Evolutionary conservation across 2,888 invertebrate species (phyloP).

Genomic region (Limenitis camilla): DNA sequence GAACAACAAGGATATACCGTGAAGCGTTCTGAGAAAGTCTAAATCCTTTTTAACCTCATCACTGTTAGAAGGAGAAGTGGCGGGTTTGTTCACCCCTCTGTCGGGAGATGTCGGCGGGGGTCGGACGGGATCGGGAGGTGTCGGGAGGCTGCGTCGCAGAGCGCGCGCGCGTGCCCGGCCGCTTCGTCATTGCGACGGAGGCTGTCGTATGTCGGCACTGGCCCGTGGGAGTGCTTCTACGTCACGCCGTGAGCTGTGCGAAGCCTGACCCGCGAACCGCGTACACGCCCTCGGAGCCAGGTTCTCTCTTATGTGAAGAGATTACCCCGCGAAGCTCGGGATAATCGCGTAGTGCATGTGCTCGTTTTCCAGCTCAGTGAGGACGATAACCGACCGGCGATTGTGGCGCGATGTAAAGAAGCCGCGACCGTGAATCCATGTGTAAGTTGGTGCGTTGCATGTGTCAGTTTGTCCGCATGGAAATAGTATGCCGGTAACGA

Average conservation of each 20-base stretch:
- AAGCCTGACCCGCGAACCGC: conserved; percentile 40
- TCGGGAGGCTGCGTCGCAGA: conserved; percentile 65
- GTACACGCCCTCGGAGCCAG: conserved; percentile 33
- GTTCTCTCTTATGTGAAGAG: conserved; percentile 28
- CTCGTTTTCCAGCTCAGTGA: conserved; percentile 74
- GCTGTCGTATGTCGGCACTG: conserved; percentile 71
- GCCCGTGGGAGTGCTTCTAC: conserved; percentile 63
- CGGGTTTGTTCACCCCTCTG: conserved; percentile 69
- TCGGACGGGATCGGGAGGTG: conserved; percentile 63
- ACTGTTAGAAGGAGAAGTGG: conserved; percentile 69
- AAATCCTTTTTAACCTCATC: conserved; percentile 71
- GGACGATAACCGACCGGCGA: conserved; percentile 80
- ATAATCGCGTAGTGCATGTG: conserved; percentile 73
- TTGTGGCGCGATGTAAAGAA: conserved; percentile 76
- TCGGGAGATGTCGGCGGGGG: conserved; percentile 54
- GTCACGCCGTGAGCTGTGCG: conserved; percentile 37
- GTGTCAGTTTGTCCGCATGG: conserved; percentile 42
- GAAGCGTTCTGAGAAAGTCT: conserved; percentile 63
- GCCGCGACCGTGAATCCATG: conserved; percentile 66
- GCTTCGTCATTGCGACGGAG: conserved; percentile 73
- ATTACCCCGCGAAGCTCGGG: conserved; percentile 18
- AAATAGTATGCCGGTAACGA: conserved; percentile 49
- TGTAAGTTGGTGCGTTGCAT: conserved; percentile 66
- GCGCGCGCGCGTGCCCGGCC: conserved; percentile 73
- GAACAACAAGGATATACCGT: conserved; percentile 49